phyloP scores from a whole-genome alignment of 2,797 vertebrate species.

The Trematomus bernacchii region DNA sequence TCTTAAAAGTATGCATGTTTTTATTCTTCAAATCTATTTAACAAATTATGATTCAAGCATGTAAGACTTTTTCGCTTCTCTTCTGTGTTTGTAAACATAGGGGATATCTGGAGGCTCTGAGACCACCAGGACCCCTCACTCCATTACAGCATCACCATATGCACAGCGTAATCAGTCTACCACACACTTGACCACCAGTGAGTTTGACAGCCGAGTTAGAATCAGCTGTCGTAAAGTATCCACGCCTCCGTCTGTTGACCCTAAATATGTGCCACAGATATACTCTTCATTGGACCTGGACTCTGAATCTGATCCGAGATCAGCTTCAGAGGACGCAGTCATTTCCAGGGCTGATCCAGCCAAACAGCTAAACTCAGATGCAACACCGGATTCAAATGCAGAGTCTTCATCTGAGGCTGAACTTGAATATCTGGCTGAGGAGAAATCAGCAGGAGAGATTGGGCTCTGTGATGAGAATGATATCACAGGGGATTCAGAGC shows the following conservation, averaged over 20 bases:
- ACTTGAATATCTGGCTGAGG: conserved; percentile 51
- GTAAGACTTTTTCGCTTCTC: not conserved
- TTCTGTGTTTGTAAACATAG: conserved; percentile 57
- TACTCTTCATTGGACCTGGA: conserved; percentile 62
- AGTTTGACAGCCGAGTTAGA: conserved; percentile 42
- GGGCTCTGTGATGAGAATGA: conserved; percentile 39
- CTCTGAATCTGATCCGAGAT: conserved; percentile 76
- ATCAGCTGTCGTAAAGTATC: conserved; percentile 35
- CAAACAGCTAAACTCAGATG: conserved; percentile 56
- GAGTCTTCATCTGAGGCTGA: conserved; percentile 78
- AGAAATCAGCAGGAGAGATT: conserved; percentile 47
- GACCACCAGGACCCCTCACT: conserved; percentile 46
- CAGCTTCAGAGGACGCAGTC: conserved; percentile 60
- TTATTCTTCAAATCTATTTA: not conserved
- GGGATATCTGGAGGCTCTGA: conserved; percentile 48
- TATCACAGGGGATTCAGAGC: conserved; percentile 64
- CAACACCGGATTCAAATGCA: conserved; percentile 61
- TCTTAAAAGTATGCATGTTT: not conserved
- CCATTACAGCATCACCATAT: conserved; percentile 43
- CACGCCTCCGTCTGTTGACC: conserved; percentile 44
- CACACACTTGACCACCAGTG: conserved; percentile 28
- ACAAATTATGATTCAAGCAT: not conserved
- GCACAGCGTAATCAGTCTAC: conserved; percentile 48
- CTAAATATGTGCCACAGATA: conserved; percentile 56
- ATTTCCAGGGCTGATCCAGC: conserved; percentile 57